These are phyloP conservation scores for Drosophila oshimai DNA, from an alignment of 1,140 invertebrate genomes.

Conservation along the genomic window DNA sequence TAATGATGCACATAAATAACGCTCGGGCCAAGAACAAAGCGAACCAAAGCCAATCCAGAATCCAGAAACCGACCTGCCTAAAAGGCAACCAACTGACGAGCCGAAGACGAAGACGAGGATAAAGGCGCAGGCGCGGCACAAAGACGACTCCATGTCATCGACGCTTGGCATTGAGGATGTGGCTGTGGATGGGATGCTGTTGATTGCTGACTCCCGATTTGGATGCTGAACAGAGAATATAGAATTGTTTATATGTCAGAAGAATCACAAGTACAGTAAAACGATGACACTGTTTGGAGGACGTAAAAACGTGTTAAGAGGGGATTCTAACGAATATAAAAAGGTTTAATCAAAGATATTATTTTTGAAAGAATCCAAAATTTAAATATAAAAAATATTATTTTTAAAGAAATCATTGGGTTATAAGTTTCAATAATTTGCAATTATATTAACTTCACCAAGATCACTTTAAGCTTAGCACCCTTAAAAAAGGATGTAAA, in stretches of 20 bases:
- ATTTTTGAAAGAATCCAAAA: too few species aligned
- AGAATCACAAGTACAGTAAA: background rate
- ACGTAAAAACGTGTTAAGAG: too few species aligned
- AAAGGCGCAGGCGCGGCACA: conserved; percentile 37
- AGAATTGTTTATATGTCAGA: background rate
- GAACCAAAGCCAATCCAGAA: background rate
- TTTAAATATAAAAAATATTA: too few species aligned
- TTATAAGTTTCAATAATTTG: too few species aligned
- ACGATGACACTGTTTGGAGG: background rate
- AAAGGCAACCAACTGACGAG: conserved; percentile 8
- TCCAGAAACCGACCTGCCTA: conserved; percentile 12
- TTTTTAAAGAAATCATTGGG: too few species aligned
- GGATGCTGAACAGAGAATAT: background rate
- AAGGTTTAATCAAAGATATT: too few species aligned
- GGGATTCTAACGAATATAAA: too few species aligned
- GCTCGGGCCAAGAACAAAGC: conserved; percentile 29
- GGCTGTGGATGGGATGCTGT: conserved; percentile 7
- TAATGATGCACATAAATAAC: conserved; percentile 79
- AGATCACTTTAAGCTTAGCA: too few species aligned
- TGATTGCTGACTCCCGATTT: background rate
- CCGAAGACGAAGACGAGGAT: conserved; percentile 8
- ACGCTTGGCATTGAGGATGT: conserved; percentile 59
- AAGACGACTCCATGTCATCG: conserved; percentile 49
- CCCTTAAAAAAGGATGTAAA: too few species aligned
- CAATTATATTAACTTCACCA: too few species aligned